Conservation (phyloP, 1,140 invertebrate species). For the Drosophila willistoni region DNA sequence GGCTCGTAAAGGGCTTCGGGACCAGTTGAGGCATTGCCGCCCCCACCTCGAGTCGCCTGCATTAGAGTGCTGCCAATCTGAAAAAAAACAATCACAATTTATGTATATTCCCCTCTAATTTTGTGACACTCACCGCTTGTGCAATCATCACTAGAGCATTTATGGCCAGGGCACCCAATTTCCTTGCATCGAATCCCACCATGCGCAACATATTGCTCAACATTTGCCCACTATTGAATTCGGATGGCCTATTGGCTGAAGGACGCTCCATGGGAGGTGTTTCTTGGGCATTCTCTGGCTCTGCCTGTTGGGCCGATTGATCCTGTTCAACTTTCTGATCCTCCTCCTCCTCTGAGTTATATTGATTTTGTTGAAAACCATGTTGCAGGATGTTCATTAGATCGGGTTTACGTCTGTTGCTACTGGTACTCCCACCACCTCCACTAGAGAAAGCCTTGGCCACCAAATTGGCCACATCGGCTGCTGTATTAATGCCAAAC, state of each 20-base stretch:
- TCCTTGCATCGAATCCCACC: constrained; percentile 89
- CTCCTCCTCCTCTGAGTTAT: constrained; percentile 10
- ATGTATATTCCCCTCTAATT: neutral
- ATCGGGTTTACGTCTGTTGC: constrained; percentile 41
- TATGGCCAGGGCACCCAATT: constrained; percentile 90
- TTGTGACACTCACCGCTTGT: constrained; percentile 87
- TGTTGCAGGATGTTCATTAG: constrained; percentile 61
- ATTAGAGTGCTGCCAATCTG: constrained; percentile 72
- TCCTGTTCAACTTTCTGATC: constrained; percentile 26
- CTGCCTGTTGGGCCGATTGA: constrained; percentile 47
- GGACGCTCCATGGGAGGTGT: constrained; percentile 41
- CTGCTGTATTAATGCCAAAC: constrained; percentile 84
- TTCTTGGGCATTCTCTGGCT: constrained; percentile 64
- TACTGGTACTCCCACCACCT: constrained; percentile 17
- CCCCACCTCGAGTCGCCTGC: constrained; percentile 47
- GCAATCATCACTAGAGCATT: constrained; percentile 93
- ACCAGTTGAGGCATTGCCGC: constrained; percentile 32
- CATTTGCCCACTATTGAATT: constrained; percentile 81
- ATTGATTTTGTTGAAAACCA: constrained; percentile 30
- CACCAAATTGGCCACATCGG: constrained; percentile 84
- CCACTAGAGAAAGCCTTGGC: constrained; percentile 83
- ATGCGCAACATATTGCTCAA: constrained; percentile 88
- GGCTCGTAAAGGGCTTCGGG: constrained; percentile 61
- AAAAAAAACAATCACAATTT: too few relatives aligned
- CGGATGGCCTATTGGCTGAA: neutral